Evolutionary conservation across 92 coral and sea anemone genomes (phyloP).

Genomic region (Palythoa grandiflora): DNA sequence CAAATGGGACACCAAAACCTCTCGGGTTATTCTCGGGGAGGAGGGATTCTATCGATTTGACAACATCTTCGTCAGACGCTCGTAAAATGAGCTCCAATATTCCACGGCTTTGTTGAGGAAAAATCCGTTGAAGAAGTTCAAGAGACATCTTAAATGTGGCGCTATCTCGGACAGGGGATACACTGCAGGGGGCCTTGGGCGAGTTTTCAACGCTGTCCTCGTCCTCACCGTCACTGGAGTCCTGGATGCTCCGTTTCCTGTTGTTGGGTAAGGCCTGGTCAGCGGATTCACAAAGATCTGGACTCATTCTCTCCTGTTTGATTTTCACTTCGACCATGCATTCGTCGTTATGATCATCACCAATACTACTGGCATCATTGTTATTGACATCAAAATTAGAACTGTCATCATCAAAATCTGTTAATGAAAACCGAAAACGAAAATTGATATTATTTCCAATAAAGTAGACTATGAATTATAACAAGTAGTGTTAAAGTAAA

Average conservation of each 20-base stretch:
- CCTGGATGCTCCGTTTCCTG: conserved; percentile 64
- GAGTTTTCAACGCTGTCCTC: conserved; percentile 52
- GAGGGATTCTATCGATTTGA: conserved; percentile 92
- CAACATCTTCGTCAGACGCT: conserved; percentile 94
- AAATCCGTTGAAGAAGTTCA: conserved; percentile 86
- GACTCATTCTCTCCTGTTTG: conserved; percentile 78
- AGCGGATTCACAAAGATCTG: conserved; percentile 54
- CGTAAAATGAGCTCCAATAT: conserved; percentile 90
- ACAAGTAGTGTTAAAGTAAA: too few relatives aligned
- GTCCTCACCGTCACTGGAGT: conserved; percentile 62
- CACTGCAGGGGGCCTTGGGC: conserved; percentile 62
- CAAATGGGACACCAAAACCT: conserved; percentile 47
- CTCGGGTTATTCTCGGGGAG: conserved; percentile 77
- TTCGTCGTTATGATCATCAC: conserved; percentile 14
- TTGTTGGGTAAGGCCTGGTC: conserved; percentile 45
- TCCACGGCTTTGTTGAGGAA: conserved; percentile 92
- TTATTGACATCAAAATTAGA: conserved; percentile 26
- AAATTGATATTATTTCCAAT: neutral
- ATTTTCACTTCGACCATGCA: conserved; percentile 64
- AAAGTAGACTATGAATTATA: too few relatives aligned
- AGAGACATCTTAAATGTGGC: conserved; percentile 68
- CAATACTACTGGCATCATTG: neutral
- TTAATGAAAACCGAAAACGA: neutral
- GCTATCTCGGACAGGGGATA: conserved; percentile 61
- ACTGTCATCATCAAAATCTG: conserved; percentile 24